Evolutionary conservation across 2,797 vertebrate genomes (phyloP).

Genomic region (Nothura maculosa): DNA sequence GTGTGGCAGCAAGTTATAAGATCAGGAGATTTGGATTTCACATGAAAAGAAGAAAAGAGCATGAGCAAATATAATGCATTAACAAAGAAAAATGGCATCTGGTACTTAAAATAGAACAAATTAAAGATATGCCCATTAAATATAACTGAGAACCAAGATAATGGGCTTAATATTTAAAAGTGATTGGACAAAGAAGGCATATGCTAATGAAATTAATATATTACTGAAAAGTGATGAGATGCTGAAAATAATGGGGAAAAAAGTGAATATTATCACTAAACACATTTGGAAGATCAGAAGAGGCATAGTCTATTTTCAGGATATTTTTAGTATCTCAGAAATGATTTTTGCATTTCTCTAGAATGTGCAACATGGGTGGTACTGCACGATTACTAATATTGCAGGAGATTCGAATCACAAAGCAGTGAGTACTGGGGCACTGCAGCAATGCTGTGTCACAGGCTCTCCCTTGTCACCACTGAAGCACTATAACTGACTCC

Average conservation of each 20-base stretch:
- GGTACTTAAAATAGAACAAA: slow-evolving; percentile 57
- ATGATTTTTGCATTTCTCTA: background rate
- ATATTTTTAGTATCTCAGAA: background rate
- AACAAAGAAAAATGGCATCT: background rate
- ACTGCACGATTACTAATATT: background rate
- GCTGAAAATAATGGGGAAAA: background rate
- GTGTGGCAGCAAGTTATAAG: background rate
- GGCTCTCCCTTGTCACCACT: background rate
- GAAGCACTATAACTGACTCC: background rate
- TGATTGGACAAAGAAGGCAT: slow-evolving; percentile 17
- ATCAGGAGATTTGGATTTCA: slow-evolving; percentile 11
- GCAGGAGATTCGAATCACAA: background rate
- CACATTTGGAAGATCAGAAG: background rate
- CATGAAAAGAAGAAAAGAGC: background rate
- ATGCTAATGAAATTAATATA: background rate
- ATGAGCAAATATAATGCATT: background rate
- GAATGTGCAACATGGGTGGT: fast-evolving
- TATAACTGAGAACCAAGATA: slow-evolving; percentile 33
- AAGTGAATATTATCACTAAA: background rate
- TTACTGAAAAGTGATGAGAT: background rate
- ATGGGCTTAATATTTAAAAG: slow-evolving; percentile 36
- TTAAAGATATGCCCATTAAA: slow-evolving; percentile 40
- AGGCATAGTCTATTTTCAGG: background rate
- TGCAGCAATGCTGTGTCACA: background rate
- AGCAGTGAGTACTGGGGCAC: fast-evolving